phyloP scores from a whole-genome alignment of 2,888 invertebrate genomes.

The Caenorhabditis doughertyi region DNA sequence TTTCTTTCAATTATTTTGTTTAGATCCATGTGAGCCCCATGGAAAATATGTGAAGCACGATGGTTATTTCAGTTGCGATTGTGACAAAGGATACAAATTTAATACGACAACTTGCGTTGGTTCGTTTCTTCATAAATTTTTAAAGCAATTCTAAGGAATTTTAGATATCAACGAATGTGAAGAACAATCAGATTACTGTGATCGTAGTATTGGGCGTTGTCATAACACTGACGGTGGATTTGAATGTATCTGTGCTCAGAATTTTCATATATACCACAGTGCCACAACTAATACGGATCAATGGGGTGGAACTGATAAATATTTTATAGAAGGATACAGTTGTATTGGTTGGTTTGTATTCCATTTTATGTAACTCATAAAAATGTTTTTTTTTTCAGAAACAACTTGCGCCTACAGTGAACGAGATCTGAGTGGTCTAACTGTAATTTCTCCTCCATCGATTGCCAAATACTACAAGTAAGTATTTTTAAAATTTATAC shows the following conservation, averaged over 20 bases:
- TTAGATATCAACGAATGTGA: constrained; percentile 55
- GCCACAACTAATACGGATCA: background rate
- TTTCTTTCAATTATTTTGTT: background rate
- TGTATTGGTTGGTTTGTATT: constrained; percentile 25
- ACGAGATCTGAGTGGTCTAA: background rate
- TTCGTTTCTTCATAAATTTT: constrained; percentile 3
- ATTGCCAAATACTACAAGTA: background rate
- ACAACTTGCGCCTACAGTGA: background rate
- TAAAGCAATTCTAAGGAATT: too few species aligned
- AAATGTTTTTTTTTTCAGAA: constrained; percentile 5
- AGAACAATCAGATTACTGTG: constrained; percentile 32
- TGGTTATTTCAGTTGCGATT: constrained; percentile 35
- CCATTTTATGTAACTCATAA: background rate
- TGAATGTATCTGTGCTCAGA: constrained; percentile 10
- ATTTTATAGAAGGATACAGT: constrained; percentile 42
- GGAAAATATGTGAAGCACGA: constrained; percentile 4
- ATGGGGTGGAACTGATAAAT: background rate
- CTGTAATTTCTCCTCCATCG: background rate
- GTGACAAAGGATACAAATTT: constrained; percentile 46
- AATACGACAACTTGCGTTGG: constrained; percentile 13
- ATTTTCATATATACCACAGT: constrained; percentile 14
- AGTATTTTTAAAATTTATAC: background rate
- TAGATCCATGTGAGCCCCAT: constrained; percentile 39
- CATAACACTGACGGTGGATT: constrained; percentile 19
- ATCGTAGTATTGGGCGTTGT: constrained; percentile 18